Evolutionary conservation across 2,797 vertebrate genomes (phyloP).

Genomic region (Lepilemur ruficaudatus): DNA sequence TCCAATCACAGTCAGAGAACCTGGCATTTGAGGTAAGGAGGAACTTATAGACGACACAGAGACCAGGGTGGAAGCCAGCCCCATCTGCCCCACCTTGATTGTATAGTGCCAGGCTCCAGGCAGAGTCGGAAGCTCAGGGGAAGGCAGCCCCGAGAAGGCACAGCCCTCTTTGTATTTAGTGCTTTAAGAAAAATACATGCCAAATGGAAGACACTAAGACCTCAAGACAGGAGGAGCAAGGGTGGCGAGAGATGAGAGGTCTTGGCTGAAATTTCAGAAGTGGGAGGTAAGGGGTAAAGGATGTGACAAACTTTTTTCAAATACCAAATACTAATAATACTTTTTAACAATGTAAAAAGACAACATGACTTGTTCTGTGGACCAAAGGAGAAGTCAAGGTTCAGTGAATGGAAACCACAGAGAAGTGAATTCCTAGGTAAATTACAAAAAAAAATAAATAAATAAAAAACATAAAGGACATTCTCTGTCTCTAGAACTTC

Average conservation of each 20-base stretch:
- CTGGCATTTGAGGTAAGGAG: not conserved
- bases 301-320: not conserved
- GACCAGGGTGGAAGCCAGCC: not conserved
- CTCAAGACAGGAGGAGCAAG: not conserved
- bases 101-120: not conserved
- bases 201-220: not conserved
- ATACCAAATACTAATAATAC: not conserved
- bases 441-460: no score
- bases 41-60: not conserved
- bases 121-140: not conserved
- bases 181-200: not conserved
- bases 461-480: no score
- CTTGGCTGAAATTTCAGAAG: not conserved
- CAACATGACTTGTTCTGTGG: not conserved
- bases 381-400: not conserved
- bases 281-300: not conserved
- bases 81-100: fast-evolving
- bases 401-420: not conserved
- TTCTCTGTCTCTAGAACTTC: not conserved
- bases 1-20: not conserved
- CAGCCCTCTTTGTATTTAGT: not conserved
- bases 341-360: not conserved
- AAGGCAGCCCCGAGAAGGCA: not conserved
- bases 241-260: not conserved
- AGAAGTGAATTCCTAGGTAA: not conserved